These are phyloP conservation scores for Rhombomys opimus DNA, from an alignment of 2,113 vertebrate genomes.

Conservation along the genomic window DNA sequence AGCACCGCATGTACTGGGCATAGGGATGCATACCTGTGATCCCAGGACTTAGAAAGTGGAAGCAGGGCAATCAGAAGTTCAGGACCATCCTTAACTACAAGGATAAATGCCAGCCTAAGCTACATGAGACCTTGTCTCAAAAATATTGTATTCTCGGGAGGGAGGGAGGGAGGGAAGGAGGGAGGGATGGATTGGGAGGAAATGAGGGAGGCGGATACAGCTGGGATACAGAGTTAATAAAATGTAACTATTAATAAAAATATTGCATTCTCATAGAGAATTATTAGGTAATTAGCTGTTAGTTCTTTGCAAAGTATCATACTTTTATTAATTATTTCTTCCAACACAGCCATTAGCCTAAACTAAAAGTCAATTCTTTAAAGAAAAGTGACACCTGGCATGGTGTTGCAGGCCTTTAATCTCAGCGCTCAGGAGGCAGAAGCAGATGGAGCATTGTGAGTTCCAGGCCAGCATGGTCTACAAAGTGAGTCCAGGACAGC, in stretches of 20 bases:
- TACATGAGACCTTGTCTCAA: not conserved
- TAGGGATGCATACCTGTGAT: not conserved
- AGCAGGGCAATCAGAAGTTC: not conserved
- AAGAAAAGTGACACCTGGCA: not conserved
- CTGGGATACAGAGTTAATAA: too few species aligned
- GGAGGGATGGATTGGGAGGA: too few species aligned
- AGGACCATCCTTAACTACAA: not conserved
- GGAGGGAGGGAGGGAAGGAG: too few species aligned
- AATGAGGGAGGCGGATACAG: too few species aligned
- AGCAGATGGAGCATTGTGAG: not conserved
- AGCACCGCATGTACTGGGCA: not conserved
- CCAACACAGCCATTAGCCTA: not conserved
- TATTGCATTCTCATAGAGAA: not conserved
- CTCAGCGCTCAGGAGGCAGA: not conserved
- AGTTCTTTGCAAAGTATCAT: not conserved
- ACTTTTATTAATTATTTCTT: not conserved
- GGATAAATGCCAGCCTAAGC: not conserved
- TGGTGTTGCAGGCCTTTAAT: not conserved
- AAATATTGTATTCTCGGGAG: not conserved
- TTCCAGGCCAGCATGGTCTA: not conserved
- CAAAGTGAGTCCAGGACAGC: not conserved
- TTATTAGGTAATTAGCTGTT: not conserved
- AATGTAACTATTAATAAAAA: not conserved
- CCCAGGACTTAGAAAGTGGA: not conserved
- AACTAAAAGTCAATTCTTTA: conserved; percentile 23